Base-by-base conservation (phyloP, 2,113 vertebrate genomes). In the Tor tambroides region DNA sequence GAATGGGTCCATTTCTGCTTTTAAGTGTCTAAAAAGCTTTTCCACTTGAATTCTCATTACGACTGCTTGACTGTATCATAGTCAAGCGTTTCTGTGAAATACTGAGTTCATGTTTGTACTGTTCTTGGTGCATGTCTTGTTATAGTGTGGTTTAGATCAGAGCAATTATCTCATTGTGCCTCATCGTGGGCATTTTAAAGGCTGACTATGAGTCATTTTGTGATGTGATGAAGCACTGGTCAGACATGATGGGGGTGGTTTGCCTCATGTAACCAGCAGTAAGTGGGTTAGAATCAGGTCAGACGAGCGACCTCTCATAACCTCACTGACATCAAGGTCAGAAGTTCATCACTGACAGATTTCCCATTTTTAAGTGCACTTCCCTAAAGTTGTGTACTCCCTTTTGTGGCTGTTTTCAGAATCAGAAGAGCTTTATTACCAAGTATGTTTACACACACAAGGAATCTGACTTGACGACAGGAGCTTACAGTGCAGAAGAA, bases 131-230 rank as follows among this genome's bases (percentile, higher is more conserved):
- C 7, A 8, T 10, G n/a, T 67, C 26, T 49, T 46, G 6, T n/a
- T n/a, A n/a, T 71, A 69, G 8, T 17, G 63, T 51, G 80, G 61
- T 69, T 83, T 23, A 32, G 63, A 71, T 83, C 41, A n/a, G 28
- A 71, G 81, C 61, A 15, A 51, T 71, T 71, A 71, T 69, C 38
- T 69, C 63, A 83, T 83, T 69, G 38, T 83, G 23, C 59, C 79
- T 81, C 79, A 82, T 82, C 35, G 26, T 43, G 63, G 81, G 63
- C 81, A 71, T 71, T 69, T 63, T 65, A 67, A 67, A 51, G 80
- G 43, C 41, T 69, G 61, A 35, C 26, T 14, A 5, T 82, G 80
- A 83, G 80, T 83, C 61, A 67, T 69, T 51, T 35, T 10, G 46
- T 35, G 43, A 30, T 51, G 43, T 51, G 41, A 71, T n/a, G 41